Base-by-base conservation (phyloP, 2,113 vertebrate species). In the Blennius ocellaris region DNA sequence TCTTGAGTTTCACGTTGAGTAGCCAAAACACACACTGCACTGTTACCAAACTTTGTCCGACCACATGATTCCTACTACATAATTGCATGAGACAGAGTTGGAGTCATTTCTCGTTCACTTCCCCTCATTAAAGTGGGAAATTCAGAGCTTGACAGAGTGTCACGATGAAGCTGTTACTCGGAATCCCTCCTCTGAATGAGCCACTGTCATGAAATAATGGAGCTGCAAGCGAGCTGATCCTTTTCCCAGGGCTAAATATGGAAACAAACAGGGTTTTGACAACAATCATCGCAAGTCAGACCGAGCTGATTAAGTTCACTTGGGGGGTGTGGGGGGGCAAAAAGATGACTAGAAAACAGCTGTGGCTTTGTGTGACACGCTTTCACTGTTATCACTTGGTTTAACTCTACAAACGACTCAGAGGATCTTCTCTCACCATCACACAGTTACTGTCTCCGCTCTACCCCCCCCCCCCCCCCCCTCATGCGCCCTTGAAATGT, bases 401-500 rank as follows among this genome's bases (percentile, higher is more conserved):
- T 56, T 64, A 54, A 63, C 41, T 14, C 56, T 49, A 53, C 63
- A 56, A 67, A 59, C 41, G 12, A 37, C 48, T 78, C 66, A 45
- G 52, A 52, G 50, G 62, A 39, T 57, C 41, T 73, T 69, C 38
- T 73, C 44, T 81, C 64, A 77, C 73, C 70, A 74, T 73, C 55
- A 57, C 50, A 63, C 58, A 43, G 30, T 11, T 55, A n/a, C n/a
- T 37, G 47, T 56, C 52, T 37, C 56, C 66, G 81, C 68, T 78
- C 83, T 52, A 73, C 63, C 53, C 8, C 71, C 60, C 62, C 47
- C 2, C 21, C 21, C 21, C 21, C 21, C 21, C 41, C 21, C 52
- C 47, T 58, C 57, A 8, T 48, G 73, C 72, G 88, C 30, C 80
- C 88, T 90, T 87, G 49, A 59, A 47, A 44, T 48, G 63, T 73